phyloP scores from a whole-genome alignment of 1,140 invertebrate species.

The Planococcus citri region DNA sequence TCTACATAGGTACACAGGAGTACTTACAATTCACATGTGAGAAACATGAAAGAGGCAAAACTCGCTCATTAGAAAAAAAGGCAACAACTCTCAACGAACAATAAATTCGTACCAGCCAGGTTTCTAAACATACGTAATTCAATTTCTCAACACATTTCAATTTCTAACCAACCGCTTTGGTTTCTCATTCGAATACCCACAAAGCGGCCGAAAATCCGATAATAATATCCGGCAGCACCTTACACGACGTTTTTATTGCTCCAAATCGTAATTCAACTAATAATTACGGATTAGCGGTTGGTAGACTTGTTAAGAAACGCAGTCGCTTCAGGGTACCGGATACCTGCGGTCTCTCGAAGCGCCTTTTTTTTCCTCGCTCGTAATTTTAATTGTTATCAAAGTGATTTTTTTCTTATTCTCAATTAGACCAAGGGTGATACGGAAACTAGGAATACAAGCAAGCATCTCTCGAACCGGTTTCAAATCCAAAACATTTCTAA shows the following conservation, averaged over 20 bases:
- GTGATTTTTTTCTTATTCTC: not conserved
- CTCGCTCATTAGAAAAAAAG: too few relatives aligned
- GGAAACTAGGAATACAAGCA: too few relatives aligned
- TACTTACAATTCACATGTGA: too few relatives aligned
- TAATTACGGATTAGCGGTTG: not conserved
- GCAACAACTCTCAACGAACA: too few relatives aligned
- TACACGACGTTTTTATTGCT: slow-evolving; percentile 3
- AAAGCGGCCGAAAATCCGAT: not conserved
- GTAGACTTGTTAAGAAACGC: not conserved
- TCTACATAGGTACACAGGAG: too few relatives aligned
- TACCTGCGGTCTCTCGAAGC: not conserved
- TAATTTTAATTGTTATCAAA: not conserved
- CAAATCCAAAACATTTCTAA: not conserved
- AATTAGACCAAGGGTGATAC: not conserved
- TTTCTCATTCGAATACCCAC: not conserved
- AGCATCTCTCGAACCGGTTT: not conserved
- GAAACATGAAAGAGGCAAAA: too few relatives aligned
- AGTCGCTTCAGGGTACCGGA: not conserved
- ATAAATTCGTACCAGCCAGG: too few relatives aligned
- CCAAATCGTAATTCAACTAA: not conserved
- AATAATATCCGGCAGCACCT: not conserved
- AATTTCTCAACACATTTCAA: too few relatives aligned
- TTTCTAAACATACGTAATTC: too few relatives aligned
- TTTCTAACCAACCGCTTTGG: too few relatives aligned
- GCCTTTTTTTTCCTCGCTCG: not conserved